phyloP scores from a whole-genome alignment of 1,140 invertebrate species.

The Geopemphigus sp. region DNA sequence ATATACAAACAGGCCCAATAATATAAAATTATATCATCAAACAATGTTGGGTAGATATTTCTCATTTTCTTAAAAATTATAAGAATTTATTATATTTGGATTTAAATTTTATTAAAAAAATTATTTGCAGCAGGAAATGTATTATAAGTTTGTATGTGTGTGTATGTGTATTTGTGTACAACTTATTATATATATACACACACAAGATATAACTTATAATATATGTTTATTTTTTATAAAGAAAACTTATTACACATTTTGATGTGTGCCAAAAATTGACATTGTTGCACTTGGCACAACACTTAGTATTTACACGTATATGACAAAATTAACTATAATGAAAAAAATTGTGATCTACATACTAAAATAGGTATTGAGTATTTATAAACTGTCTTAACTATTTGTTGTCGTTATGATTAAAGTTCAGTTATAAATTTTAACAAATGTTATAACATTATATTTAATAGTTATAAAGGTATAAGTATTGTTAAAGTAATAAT shows the following conservation, averaged over 20 bases:
- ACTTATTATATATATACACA: neutral
- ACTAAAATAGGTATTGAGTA: neutral
- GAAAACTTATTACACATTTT: neutral
- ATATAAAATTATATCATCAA: too few species aligned
- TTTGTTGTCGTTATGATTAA: too few species aligned
- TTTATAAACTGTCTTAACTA: too few species aligned
- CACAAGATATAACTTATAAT: neutral
- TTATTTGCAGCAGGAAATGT: too few species aligned
- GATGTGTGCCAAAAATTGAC: neutral
- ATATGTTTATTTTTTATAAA: neutral
- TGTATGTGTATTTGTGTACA: neutral
- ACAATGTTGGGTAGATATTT: too few species aligned
- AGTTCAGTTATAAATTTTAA: neutral
- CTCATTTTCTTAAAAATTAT: neutral
- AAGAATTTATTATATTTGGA: neutral
- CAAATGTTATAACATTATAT: neutral
- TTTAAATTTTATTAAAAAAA: neutral
- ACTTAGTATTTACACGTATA: neutral
- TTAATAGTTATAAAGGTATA: neutral
- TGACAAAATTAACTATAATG: slow-evolving; percentile 5
- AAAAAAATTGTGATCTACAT: neutral
- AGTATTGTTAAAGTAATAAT: neutral
- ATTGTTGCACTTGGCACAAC: slow-evolving; percentile 6
- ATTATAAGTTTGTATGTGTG: too few species aligned
- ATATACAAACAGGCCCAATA: too few species aligned